Evolutionary conservation across 2,888 invertebrate genomes (phyloP), one percentile per base, ranked within the genome.

Genomic region (Ennomos erosarius): DNA sequence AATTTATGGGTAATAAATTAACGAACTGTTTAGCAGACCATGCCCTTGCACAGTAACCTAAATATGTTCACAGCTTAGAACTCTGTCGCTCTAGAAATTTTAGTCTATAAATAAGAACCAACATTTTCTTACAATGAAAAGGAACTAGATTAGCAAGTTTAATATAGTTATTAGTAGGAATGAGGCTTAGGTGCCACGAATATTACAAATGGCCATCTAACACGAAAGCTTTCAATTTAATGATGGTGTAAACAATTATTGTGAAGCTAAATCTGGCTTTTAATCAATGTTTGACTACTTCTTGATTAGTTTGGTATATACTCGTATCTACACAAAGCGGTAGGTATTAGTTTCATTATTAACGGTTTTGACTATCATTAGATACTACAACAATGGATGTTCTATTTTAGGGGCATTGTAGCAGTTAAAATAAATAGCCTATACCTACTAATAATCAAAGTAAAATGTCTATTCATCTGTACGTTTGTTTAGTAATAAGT

Each of bases 181-280:
- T 72, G 70, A 70, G 70, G 62, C 64, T 51, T 74, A 79, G 81
- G 77, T 79, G 81, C 76, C 73, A 77, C 79, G 72, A 82, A 82
- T 83, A 83, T 84, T 80, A 81, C 82, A 82, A 87, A 86, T 81
- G 76, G 78, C 78, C 72, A 66, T 68, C 67, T 67, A 82, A 80
- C 90, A 89, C 87, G 89, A 86, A 87, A 76, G 81, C 85, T 87
- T 87, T 87, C 84, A 86, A 86, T 85, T 83, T 84, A 81, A 83
- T 82, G 81, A 82, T 75, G 71, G 67, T 62, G 64, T 62, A 80
- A 74, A 79, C 78, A 78, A 76, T 78, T 73, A 76, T 78, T 73
- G 70, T 65, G 67, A 67, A 66, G 64, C 73, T 65, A 68, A 67
- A 66, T 63, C 59, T 42, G 39, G 53, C 36, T 35, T 11, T 34